These are phyloP conservation scores for Tenthredo notha DNA, from an alignment of 2,888 invertebrate genomes.

Conservation along the genomic window DNA sequence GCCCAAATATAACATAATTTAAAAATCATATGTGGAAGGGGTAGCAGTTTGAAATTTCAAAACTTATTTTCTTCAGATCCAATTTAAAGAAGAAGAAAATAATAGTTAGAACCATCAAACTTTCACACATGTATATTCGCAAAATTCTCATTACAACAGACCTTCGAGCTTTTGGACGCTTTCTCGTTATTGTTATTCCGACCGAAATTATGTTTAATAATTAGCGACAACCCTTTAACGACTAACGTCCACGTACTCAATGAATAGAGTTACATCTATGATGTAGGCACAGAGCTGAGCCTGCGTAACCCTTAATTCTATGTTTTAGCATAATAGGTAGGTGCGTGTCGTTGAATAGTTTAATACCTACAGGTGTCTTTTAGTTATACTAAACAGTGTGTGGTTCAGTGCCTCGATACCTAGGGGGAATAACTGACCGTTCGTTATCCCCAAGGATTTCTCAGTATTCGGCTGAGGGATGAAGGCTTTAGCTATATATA, in stretches of 20 bases:
- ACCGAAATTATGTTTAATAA: background rate
- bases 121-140: background rate
- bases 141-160: background rate
- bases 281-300: background rate
- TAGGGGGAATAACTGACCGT: conserved; percentile 14
- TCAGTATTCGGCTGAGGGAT: conserved; percentile 11
- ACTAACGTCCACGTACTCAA: background rate
- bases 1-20: background rate
- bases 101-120: background rate
- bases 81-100: background rate
- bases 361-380: conserved; percentile 34
- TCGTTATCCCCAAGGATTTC: background rate
- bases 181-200: background rate
- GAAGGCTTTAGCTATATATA: conserved; percentile 3
- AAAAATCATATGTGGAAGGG: background rate
- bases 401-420: conserved; percentile 22
- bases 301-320: background rate
- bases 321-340: background rate
- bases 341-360: conserved; percentile 5
- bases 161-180: background rate
- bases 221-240: background rate
- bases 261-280: background rate
- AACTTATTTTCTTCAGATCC: background rate
- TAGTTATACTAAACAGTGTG: background rate
- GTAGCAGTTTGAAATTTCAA: background rate